These are phyloP conservation scores for Amorpha juglandis DNA, from an alignment of 2,888 invertebrate species.

Conservation along the genomic window DNA sequence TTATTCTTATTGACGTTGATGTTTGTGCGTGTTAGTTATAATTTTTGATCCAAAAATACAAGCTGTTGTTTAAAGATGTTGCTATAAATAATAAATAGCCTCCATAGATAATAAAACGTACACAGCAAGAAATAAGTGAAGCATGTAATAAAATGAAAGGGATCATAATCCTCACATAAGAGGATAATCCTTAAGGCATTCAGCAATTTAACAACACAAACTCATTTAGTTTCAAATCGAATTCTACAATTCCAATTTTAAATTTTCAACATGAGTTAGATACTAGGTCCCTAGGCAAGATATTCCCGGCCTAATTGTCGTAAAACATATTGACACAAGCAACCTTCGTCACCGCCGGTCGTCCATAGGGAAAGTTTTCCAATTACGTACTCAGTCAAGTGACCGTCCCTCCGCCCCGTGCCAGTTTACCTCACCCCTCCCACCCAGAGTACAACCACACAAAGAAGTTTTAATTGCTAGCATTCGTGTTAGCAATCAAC, in stretches of 20 bases:
- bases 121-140: neutral
- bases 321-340: conserved; percentile 62
- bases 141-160: neutral
- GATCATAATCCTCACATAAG: neutral
- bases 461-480: conserved; percentile 83
- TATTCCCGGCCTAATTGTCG: conserved; percentile 29
- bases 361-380: conserved; percentile 45
- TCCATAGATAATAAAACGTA: neutral
- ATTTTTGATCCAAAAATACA: too few species aligned
- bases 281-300: conserved; percentile 20
- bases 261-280: neutral
- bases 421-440: conserved; percentile 38
- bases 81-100: too few species aligned
- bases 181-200: neutral
- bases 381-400: conserved; percentile 78
- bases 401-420: conserved; percentile 56
- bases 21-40: too few species aligned
- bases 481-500: conserved; percentile 73
- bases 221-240: conserved; percentile 7
- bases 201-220: neutral
- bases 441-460: conserved; percentile 61
- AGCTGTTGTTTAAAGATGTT: too few species aligned
- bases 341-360: conserved; percentile 56
- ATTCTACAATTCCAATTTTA: neutral
- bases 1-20: too few species aligned